Evolutionary conservation across 2,113 vertebrate species (phyloP), one percentile per base, ranked within the genome.

Genomic region (Centropristis striata): DNA sequence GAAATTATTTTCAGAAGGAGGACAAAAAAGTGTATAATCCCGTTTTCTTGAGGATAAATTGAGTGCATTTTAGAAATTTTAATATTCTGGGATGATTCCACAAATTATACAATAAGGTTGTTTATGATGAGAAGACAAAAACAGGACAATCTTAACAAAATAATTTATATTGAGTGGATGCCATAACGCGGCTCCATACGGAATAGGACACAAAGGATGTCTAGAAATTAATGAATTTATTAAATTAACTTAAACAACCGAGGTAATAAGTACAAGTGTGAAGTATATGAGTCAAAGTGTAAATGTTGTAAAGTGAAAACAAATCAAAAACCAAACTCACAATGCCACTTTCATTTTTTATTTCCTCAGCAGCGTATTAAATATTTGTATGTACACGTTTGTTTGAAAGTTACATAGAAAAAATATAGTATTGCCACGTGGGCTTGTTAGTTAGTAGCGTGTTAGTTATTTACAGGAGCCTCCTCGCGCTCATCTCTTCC

Each of bases 401-500:
- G 61, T 75, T 69, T 63, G 65, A 68, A 80, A 78, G 81, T 87
- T 75, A 86, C 77, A 90, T 88, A 91, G 80, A 90, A 90, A 91
- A 89, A 85, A 88, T 87, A 91, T 77, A 88, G 78, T 71, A 71
- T 80, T 71, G 83, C 75, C 32, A 32, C 67, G 81, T 71, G 57
- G 65, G 75, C 41, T n/a, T 76, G 71, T 81, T 61, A 67, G 74
- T 85, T 72, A 75, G 78, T 84, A 57, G 50, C 65, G 2, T 68
- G 36, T 84, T 76, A 78, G 65, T 81, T 60, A 55, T 64, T 15
- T 25, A 11, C 42, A 49, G 64, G 5, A 18, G 6, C 63, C 18
- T 61, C 12, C 10, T 20, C 47, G 69, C 71, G 53, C 72, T 98
- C 95, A 99, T 97, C 96, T 97, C 63, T 97, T 97, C 46, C 95